Base-by-base conservation (phyloP, 2,888 invertebrate genomes). In the Athalia cordata region DNA sequence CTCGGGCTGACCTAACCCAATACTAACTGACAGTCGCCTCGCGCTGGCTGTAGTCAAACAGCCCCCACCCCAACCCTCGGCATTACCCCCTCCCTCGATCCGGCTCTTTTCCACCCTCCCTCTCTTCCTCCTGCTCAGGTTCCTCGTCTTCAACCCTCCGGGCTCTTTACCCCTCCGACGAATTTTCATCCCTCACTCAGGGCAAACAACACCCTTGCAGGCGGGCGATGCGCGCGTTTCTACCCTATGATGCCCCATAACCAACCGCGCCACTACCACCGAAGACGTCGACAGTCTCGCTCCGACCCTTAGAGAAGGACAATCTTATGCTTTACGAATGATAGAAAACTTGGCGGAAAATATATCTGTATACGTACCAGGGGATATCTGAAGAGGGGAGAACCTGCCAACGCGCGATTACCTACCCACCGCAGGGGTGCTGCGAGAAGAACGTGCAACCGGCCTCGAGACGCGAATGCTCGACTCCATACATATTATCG, bases 1-100 rank as follows among this genome's bases (percentile, higher is more conserved):
- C 83, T 81, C 84, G 89, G 89, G 89, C 89, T 91, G 93, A 93
- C 93, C 93, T 93, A 93, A 93, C 93, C 93, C 93, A 93, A 93
- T 92, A 93, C 93, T 89, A 87, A 87, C 84, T 88, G 86, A 86
- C 85, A 86, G 84, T 91, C 91, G 89, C 82, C 90, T 83, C 82
- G 87, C 86, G 87, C 87, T 89, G 87, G 84, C 86, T 85, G 87
- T 89, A 88, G 86, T 87, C 85, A 87, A 87, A 85, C 87, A 87
- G 83, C 84, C 65, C 87, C 87, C 86, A 84, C 86, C 85, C 82
- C 81, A 80, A 78, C 80, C 68, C 66, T 55, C 70, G 49, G 50
- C 8, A 66, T 79, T 79, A 74, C 67, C 55, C 76, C 72, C 77
- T 77, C 50, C 57, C 74, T 61, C 55, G 13, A 43, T 13, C 43